Percentiles rank a stretch among this genome's conserved stretches.
phyloP scores from a whole-genome alignment of 1,140 invertebrate species.

The Aphis craccivora region DNA sequence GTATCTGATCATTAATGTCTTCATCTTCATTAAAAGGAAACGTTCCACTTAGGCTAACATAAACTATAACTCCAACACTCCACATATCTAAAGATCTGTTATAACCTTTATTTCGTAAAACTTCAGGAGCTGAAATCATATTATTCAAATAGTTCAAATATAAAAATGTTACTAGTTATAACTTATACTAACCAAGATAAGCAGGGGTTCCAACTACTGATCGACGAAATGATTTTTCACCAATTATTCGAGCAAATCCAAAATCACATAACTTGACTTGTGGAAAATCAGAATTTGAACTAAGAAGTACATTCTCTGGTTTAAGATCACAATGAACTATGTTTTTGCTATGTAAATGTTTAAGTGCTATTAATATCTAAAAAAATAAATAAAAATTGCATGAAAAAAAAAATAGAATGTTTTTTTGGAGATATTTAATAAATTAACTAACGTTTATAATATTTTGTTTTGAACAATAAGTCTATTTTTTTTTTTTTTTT shows the following conservation, averaged over 20 bases:
- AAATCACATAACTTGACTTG: conserved; percentile 99
- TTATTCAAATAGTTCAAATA: neutral
- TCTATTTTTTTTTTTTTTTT: neutral
- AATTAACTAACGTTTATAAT: neutral
- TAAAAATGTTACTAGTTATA: neutral
- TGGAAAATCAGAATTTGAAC: conserved; percentile 91
- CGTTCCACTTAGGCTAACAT: conserved; percentile 94
- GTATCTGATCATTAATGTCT: conserved; percentile 99
- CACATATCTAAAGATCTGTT: conserved; percentile 99
- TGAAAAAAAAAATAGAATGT: neutral
- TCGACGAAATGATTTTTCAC: conserved; percentile 96
- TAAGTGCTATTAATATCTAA: conserved; percentile 93
- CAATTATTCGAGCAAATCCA: conserved; percentile 97
- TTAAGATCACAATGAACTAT: conserved; percentile 99
- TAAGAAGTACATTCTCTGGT: conserved; percentile 96
- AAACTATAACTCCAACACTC: conserved; percentile 98
- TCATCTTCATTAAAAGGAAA: conserved; percentile 99
- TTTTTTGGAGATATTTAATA: neutral
- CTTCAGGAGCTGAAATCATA: conserved; percentile 86
- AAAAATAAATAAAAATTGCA: conserved; percentile 27
- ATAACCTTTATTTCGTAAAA: conserved; percentile 97
- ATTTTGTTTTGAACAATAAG: neutral
- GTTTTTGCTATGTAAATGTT: conserved; percentile 98
- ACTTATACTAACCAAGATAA: conserved; percentile 78
- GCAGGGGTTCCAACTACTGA: conserved; percentile 98